Evolutionary conservation across 2,113 vertebrate species (phyloP).

Genomic region (Eubucco bourcierii): DNA sequence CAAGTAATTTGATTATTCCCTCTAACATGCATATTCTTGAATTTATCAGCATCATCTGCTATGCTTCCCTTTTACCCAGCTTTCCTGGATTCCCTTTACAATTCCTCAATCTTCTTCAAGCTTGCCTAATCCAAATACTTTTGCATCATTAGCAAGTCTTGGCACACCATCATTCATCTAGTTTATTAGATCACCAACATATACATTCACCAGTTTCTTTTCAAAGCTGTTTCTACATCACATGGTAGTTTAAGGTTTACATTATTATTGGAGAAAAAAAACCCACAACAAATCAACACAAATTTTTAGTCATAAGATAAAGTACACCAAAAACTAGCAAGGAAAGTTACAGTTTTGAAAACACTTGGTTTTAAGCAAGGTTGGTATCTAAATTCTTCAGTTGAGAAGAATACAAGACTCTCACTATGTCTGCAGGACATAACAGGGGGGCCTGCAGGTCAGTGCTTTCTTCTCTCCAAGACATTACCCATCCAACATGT

Average conservation of each 20-base stretch:
- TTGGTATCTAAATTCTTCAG: fast-evolving
- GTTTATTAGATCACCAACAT: slow-evolving; percentile 57
- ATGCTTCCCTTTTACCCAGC: slow-evolving; percentile 51
- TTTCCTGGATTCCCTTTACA: slow-evolving; percentile 48
- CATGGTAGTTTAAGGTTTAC: slow-evolving; percentile 37
- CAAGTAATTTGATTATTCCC: slow-evolving; percentile 26
- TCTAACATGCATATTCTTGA: slow-evolving; percentile 52
- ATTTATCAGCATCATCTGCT: slow-evolving; percentile 57
- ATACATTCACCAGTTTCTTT: slow-evolving; percentile 20
- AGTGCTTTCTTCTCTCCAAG: not conserved
- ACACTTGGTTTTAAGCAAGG: not conserved
- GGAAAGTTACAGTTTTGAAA: not conserved
- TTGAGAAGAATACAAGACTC: not conserved
- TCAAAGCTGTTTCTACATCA: slow-evolving; percentile 47
- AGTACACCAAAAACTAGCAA: not conserved
- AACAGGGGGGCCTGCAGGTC: not conserved
- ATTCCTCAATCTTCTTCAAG: slow-evolving; percentile 27
- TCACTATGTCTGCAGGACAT: not conserved
- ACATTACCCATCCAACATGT: not conserved
- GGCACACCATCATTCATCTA: slow-evolving; percentile 59
- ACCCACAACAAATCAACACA: not conserved
- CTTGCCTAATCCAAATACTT: slow-evolving; percentile 65
- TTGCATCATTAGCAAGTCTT: slow-evolving; percentile 60
- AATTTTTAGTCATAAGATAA: not conserved
- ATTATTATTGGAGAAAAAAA: not conserved